A percentile compares a stretch with the other conserved stretches of the same genome.
Evolutionary conservation across 2,888 invertebrate species (phyloP).

Genomic region (Coleophora deauratella): DNA sequence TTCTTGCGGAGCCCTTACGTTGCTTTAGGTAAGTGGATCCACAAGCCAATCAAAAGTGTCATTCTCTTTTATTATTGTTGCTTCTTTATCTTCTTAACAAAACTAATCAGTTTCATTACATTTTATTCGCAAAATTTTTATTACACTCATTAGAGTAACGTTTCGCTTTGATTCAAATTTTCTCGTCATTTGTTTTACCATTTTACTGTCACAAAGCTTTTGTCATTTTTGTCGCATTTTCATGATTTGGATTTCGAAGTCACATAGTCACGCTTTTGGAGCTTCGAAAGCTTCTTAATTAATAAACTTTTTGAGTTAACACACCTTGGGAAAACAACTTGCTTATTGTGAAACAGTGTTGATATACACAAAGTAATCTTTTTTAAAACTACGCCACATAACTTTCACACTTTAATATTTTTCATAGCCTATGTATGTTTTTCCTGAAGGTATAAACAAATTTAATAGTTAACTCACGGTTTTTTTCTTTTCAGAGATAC

Average conservation of each 20-base stretch:
- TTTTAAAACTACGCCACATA: not conserved
- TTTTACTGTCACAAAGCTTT: conserved; percentile 42
- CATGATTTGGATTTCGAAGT: conserved; percentile 26
- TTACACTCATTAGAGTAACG: conserved; percentile 64
- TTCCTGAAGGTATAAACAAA: not conserved
- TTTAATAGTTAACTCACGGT: not conserved
- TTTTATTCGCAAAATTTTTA: conserved; percentile 42
- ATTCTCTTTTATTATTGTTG: conserved; percentile 47
- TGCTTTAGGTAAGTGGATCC: conserved; percentile 71
- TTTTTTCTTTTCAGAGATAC: conserved; percentile 52
- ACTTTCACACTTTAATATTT: not conserved
- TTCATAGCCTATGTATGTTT: not conserved
- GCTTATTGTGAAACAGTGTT: too few species aligned
- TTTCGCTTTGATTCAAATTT: conserved; percentile 69
- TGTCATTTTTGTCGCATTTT: conserved; percentile 30
- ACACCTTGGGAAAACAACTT: not conserved
- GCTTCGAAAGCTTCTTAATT: conserved; percentile 27
- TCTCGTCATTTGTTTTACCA: conserved; percentile 44
- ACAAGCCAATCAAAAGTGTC: conserved; percentile 46
- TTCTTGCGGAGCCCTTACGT: conserved; percentile 75
- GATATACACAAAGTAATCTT: too few species aligned
- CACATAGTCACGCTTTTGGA: conserved; percentile 30
- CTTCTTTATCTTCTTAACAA: conserved; percentile 40
- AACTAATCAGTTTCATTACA: conserved; percentile 34
- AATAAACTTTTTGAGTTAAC: not conserved